Evolutionary conservation across 2,888 invertebrate genomes (phyloP).

Genomic region (Drosophila monieri): DNA sequence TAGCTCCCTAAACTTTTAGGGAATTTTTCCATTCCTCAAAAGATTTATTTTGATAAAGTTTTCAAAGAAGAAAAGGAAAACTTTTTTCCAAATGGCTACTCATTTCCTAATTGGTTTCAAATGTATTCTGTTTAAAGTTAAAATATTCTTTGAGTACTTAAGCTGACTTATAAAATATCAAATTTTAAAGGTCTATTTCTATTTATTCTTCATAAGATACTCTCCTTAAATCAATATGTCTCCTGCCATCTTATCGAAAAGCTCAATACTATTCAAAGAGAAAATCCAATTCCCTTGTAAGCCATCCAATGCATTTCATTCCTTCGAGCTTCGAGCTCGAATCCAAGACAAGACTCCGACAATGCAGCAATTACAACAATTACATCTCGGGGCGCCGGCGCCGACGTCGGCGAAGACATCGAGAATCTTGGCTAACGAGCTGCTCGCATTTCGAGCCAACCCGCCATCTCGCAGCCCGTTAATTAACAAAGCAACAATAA

Average conservation of each 20-base stretch:
- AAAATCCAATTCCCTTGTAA: not conserved
- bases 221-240: too few species aligned
- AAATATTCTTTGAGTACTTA: too few species aligned
- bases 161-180: not conserved
- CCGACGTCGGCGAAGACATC: conserved; percentile 8
- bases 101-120: too few species aligned
- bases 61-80: not conserved
- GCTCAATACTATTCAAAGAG: not conserved
- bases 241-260: not conserved
- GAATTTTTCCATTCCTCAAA: not conserved
- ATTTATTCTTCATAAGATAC: too few species aligned
- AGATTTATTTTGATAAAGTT: not conserved
- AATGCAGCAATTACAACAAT: conserved; percentile 44
- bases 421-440: conserved; percentile 51
- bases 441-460: conserved; percentile 53
- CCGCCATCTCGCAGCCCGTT: conserved; percentile 45
- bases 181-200: too few species aligned
- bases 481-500: conserved; percentile 60
- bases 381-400: conserved; percentile 21
- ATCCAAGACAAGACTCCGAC: conserved; percentile 13
- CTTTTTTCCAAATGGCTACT: too few species aligned
- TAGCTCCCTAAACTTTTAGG: not conserved
- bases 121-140: too few species aligned
- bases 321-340: conserved; percentile 8
- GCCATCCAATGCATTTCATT: conserved; percentile 8